Base-by-base conservation (phyloP, 2,113 vertebrate genomes). In the Coracopsis vasa region DNA sequence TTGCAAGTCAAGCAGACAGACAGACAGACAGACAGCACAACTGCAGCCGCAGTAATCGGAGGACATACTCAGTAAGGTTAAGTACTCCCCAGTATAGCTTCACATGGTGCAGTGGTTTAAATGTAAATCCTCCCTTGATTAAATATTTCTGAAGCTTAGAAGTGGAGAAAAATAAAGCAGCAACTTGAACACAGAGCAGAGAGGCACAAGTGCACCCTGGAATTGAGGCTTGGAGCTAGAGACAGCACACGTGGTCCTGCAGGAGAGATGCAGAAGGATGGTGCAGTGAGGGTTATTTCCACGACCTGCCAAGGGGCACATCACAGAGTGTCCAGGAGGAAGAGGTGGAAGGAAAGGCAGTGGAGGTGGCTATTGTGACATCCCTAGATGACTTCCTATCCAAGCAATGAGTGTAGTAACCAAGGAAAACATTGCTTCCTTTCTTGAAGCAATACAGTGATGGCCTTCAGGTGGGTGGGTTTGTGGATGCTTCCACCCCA, bases 11-110 rank as follows among this genome's bases (percentile, higher is more conserved):
- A 19, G 48, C 60, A 90, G 69, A 33, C 64, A 58, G 70, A 17
- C 64, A 58, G 70, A 17, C 50, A 33, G 80, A 47, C 23, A 1
- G 2, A n/a, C 31, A 56, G 47, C 47, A n/a, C 64, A 53, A 24
- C 29, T 56, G 61, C 42, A 47, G 50, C 80, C 0, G 0, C 27
- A 47, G 67, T 48, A 39, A 16, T 56, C 0, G 0, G 37, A 56
- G 58, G 35, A 41, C 39, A 41, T 41, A 41, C 10, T 41, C 39
- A 65, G 29, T 51, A 56, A 53, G 44, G 65, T 75, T 72, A 81
- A 85, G 31, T 75, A 29, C 60, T 86, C 35, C 51, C 45, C 39
- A 41, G 58, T 47, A 47, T 15, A 86, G 9, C 69, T 87, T 93
- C 61, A 58, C 15, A 18, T 86, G 65, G 45, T 58, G 47, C 54